phyloP scores from a whole-genome alignment of 2,797 vertebrate genomes.

The Chaetophractus vellerosus region DNA sequence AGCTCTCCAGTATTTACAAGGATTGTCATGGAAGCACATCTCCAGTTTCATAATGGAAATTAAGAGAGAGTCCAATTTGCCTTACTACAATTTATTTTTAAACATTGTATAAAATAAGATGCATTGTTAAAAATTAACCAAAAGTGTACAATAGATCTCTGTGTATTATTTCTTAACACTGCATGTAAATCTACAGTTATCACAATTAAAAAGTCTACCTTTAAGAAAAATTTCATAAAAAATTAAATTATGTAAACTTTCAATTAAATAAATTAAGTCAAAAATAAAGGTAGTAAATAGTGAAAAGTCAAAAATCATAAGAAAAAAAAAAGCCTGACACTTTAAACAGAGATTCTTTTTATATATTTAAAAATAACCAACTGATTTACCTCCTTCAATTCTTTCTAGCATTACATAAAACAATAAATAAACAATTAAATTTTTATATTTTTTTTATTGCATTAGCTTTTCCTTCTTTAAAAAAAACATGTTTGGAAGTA shows the following conservation, averaged over 20 bases:
- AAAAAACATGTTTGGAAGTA: neutral
- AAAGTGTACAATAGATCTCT: neutral
- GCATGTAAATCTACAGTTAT: neutral
- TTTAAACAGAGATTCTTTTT: neutral
- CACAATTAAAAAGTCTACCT: neutral
- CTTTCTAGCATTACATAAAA: neutral
- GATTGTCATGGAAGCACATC: neutral
- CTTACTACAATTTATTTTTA: conserved; percentile 33
- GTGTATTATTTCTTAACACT: neutral
- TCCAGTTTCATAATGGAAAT: neutral
- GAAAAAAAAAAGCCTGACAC: neutral
- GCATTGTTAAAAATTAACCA: neutral
- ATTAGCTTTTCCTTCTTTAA: neutral
- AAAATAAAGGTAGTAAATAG: neutral
- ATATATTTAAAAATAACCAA: neutral
- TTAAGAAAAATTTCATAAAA: neutral
- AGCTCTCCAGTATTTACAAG: neutral
- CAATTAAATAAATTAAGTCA: neutral
- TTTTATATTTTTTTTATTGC: neutral
- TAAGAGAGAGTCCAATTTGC: neutral
- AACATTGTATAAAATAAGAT: neutral
- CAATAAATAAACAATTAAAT: neutral
- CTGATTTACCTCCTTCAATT: neutral
- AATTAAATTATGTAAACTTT: neutral
- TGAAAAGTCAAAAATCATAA: neutral